Evolutionary conservation across 2,888 invertebrate species (phyloP), one percentile per base, ranked within the genome.

Genomic region (Macropis europaea): DNA sequence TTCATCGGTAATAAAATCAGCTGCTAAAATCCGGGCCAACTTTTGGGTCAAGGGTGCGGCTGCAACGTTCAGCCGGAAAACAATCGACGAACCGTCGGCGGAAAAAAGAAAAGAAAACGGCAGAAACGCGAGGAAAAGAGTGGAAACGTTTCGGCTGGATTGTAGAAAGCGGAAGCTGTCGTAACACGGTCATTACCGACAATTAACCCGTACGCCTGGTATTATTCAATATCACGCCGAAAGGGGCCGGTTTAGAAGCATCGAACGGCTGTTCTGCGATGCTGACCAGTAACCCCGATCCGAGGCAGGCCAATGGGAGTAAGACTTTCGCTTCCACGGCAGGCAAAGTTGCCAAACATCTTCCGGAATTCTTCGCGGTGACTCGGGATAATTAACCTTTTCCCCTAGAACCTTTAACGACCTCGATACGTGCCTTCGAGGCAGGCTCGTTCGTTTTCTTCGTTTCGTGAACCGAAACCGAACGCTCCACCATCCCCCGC

Each of bases 381-480:
- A 62, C 73, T 64, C 36, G 45, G 47, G 63, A 64, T 68, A 75
- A 75, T 75, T 75, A 75, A 75, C 68, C 73, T 73, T 73, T 75
- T 69, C 73, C 68, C 73, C 69, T 75, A 61, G 63, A 69, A 75
- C 68, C 73, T 73, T 68, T 73, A 73, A 64, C 60, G 59, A 73
- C 68, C 68, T 68, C 74, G 68, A 77, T 81, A 66, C 56, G 70
- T 70, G 45, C 61, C 61, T 22, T 2, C 32, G 38, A 17, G n/a
- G n/a, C n/a, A 22, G 48, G 7, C 42, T 34, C 48, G 48, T 36
- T 43, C 48, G 54, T 69, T 52, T 17, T 3, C 28, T 34, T 47
- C 28, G 53, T 69, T 69, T 61, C 71, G 61, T 47, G 50, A 52
- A 72, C 38, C 71, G 40, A 62, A 40, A 30, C 47, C n/a, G 7